These are phyloP conservation scores for Oreochromis niloticus DNA, from an alignment of 2,113 vertebrate genomes.

Conservation along the genomic window DNA sequence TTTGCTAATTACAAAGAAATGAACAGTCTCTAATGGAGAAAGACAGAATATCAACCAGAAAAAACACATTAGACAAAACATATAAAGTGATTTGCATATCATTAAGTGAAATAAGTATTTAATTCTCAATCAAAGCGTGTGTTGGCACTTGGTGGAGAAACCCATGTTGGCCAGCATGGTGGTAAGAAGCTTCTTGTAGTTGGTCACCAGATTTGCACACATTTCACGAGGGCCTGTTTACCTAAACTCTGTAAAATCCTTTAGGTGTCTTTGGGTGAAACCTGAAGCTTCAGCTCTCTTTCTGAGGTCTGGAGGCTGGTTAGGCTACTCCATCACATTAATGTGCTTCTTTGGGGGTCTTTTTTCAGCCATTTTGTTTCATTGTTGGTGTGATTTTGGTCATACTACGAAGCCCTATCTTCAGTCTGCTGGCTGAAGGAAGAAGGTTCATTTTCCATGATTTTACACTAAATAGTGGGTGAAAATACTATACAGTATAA, in stretches of 20 bases:
- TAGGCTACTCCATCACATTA: background rate
- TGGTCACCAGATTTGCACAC: background rate
- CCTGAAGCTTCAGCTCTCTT: background rate
- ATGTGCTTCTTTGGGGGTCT: background rate
- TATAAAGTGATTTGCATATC: no score
- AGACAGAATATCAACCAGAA: no score
- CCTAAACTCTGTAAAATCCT: background rate
- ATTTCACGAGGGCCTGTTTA: background rate
- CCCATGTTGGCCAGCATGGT: background rate
- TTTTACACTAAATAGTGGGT: background rate
- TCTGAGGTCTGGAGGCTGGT: background rate
- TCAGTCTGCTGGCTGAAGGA: background rate
- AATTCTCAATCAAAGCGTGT: no score
- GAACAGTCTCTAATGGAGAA: no score
- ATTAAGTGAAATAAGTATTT: no score
- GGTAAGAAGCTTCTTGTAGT: background rate
- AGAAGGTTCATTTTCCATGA: rapidly evolving
- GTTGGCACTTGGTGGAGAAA: no score
- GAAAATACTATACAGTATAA: background rate
- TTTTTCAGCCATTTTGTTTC: background rate
- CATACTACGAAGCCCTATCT: background rate
- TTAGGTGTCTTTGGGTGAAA: background rate
- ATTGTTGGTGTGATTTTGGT: background rate
- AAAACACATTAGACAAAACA: no score
- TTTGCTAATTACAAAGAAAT: no score